A percentile compares a stretch with the other conserved stretches of the same genome.
phyloP scores from a whole-genome alignment of 37 sponge, comb jelly and placozoan genomes.

The Ephydatia muelleri region DNA sequence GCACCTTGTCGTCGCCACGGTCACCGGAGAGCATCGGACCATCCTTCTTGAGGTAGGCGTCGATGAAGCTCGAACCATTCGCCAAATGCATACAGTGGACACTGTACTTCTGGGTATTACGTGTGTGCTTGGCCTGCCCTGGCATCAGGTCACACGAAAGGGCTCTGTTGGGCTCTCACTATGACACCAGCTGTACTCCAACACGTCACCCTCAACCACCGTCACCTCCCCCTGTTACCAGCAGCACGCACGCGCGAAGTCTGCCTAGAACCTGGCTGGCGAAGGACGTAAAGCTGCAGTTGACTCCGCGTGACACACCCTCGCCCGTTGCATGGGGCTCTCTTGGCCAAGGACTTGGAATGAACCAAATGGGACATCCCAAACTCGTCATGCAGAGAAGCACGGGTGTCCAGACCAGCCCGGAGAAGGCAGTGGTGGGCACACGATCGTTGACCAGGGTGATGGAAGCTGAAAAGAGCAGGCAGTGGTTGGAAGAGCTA shows the following conservation, averaged over 20 bases:
- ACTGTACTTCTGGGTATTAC: no score
- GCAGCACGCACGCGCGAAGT: background rate
- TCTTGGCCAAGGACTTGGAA: background rate
- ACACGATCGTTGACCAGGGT: background rate
- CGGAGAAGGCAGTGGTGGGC: background rate
- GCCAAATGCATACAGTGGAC: no score
- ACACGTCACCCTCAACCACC: background rate
- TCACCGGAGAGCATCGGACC: background rate
- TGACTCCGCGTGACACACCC: background rate
- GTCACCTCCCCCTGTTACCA: background rate
- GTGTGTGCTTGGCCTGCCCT: no score
- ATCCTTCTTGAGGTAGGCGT: background rate
- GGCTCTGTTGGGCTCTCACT: background rate
- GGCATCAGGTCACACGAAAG: background rate
- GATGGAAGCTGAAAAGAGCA: background rate
- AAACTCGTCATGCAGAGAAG: background rate
- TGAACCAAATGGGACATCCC: background rate
- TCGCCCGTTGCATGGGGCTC: background rate
- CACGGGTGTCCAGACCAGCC: background rate
- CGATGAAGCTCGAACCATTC: no score
- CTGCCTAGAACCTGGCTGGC: background rate
- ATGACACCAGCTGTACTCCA: background rate
- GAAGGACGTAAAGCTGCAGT: background rate
- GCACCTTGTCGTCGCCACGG: background rate
- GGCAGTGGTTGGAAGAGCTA: slow-evolving; percentile 22